Conservation (phyloP, 2,888 invertebrate species). For the Aspidiotus rigidus region DNA sequence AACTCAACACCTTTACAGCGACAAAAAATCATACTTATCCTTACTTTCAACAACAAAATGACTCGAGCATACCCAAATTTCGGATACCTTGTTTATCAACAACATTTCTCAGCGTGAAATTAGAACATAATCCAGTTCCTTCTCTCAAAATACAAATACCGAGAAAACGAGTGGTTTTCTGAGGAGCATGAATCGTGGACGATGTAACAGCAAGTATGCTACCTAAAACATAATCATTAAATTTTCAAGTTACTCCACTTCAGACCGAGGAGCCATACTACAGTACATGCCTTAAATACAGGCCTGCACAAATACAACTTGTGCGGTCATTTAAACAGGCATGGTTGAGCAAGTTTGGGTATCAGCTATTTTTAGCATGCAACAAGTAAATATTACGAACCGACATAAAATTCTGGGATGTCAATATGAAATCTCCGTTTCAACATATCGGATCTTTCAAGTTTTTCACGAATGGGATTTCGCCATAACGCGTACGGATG, state of each 20-base stretch:
- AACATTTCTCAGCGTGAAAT: slow-evolving; percentile 82
- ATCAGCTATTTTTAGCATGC: neutral
- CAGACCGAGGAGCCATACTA: too few species aligned
- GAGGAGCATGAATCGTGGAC: slow-evolving; percentile 74
- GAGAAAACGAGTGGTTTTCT: slow-evolving; percentile 75
- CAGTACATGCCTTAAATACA: neutral
- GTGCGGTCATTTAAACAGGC: neutral
- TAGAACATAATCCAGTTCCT: slow-evolving; percentile 71
- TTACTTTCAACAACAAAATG: neutral
- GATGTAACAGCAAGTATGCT: slow-evolving; percentile 79
- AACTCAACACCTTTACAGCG: slow-evolving; percentile 51
- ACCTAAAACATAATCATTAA: slow-evolving; percentile 26
- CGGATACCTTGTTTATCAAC: slow-evolving; percentile 61
- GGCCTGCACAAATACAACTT: neutral
- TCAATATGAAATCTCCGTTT: slow-evolving; percentile 68
- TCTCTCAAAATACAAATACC: slow-evolving; percentile 87
- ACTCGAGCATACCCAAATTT: neutral
- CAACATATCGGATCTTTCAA: slow-evolving; percentile 90
- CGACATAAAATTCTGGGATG: slow-evolving; percentile 97
- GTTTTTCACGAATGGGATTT: slow-evolving; percentile 70
- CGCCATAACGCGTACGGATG: slow-evolving; percentile 68
- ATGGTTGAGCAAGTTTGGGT: neutral
- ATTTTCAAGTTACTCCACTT: neutral
- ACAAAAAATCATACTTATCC: slow-evolving; percentile 6
- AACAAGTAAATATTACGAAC: slow-evolving; percentile 44